phyloP scores from a whole-genome alignment of 2,888 invertebrate species.

The Synergus umbraculus region DNA sequence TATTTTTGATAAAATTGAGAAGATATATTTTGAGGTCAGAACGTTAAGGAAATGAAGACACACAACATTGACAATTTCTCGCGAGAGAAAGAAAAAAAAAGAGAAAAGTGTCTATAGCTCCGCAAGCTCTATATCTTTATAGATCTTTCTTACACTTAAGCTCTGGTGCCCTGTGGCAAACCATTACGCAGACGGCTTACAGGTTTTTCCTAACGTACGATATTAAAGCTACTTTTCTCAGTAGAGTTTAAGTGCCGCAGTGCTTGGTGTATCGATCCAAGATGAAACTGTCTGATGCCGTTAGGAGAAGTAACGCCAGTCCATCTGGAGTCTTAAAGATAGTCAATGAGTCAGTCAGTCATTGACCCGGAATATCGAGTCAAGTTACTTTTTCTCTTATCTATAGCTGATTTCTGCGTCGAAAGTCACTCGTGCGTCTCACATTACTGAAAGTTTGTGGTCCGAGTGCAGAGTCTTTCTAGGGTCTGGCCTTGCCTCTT shows the following conservation, averaged over 20 bases:
- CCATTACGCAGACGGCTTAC: constrained; percentile 23
- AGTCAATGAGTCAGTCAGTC: constrained; percentile 51
- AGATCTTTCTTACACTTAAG: constrained; percentile 30
- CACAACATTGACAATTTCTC: constrained; percentile 17
- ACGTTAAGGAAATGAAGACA: constrained; percentile 1
- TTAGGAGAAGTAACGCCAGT: constrained; percentile 17
- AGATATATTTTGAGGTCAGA: not conserved
- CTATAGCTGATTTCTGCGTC: constrained; percentile 32
- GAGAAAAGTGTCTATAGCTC: constrained; percentile 3
- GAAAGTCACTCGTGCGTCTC: constrained; percentile 49
- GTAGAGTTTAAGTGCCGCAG: constrained; percentile 31
- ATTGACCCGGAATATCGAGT: constrained; percentile 63
- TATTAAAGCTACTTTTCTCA: constrained; percentile 36
- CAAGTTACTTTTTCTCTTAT: constrained; percentile 44
- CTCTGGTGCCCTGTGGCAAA: constrained; percentile 16
- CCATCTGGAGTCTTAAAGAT: constrained; percentile 44
- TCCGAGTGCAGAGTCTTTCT: constrained; percentile 60
- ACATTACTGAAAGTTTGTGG: constrained; percentile 58
- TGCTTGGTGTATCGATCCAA: constrained; percentile 26
- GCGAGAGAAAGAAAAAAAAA: not conserved
- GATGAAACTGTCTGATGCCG: constrained; percentile 38
- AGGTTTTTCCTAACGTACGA: constrained; percentile 31
- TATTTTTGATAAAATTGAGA: not conserved
- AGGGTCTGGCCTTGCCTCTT: constrained; percentile 52
- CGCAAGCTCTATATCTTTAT: constrained; percentile 29